Conservation (phyloP, 2,113 vertebrate species). For the Brachypteracias leptosomus region DNA sequence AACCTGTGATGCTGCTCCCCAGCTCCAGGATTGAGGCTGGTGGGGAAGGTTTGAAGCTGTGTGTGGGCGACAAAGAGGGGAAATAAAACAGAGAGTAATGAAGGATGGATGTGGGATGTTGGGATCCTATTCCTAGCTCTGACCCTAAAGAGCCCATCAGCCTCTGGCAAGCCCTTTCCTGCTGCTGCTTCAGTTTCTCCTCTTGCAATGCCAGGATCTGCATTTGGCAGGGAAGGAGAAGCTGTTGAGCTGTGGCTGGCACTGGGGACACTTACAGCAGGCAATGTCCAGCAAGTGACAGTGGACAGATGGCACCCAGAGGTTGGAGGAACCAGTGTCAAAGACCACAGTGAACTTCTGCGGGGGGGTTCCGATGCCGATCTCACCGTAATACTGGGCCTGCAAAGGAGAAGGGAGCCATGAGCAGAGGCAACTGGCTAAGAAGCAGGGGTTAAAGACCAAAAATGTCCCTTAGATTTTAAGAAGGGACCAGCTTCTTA, state of each 20-base stretch:
- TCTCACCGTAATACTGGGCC: slow-evolving; percentile 94
- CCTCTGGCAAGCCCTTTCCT: background rate
- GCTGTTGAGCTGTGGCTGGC: background rate
- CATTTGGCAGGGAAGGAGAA: background rate
- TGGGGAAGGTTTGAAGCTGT: background rate
- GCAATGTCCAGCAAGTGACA: slow-evolving; percentile 86
- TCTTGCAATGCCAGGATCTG: background rate
- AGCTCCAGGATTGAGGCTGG: background rate
- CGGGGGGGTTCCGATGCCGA: slow-evolving; percentile 84
- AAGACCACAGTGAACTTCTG: slow-evolving; percentile 94
- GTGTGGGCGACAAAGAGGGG: background rate
- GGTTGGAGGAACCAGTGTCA: slow-evolving; percentile 95
- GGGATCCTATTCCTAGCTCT: background rate
- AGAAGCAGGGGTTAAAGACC: background rate
- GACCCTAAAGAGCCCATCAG: background rate
- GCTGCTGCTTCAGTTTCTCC: background rate
- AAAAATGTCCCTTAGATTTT: background rate
- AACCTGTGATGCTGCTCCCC: background rate
- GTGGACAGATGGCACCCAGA: slow-evolving; percentile 93
- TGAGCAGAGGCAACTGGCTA: background rate
- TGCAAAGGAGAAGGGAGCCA: slow-evolving; percentile 20
- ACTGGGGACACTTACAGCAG: slow-evolving; percentile 82
- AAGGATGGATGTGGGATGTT: background rate
- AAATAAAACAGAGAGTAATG: background rate
- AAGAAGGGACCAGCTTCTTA: background rate